phyloP scores from a whole-genome alignment of 2,797 vertebrate species.

The Siniperca undulata region DNA sequence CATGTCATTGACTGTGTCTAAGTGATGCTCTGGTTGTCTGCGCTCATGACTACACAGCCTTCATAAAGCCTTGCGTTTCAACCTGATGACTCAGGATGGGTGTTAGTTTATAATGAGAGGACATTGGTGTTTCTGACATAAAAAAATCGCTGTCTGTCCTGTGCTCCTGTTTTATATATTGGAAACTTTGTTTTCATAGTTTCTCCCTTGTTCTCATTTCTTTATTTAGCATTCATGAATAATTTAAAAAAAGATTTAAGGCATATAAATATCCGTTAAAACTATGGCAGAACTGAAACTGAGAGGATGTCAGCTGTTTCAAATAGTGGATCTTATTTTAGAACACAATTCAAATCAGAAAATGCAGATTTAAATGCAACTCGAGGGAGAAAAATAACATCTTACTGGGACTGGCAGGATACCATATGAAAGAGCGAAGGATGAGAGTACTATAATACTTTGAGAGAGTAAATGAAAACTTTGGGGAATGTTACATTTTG shows the following conservation, averaged over 20 bases:
- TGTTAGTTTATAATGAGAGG: constrained; percentile 45
- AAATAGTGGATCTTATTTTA: constrained; percentile 36
- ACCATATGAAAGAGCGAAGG: neutral
- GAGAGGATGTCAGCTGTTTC: constrained; percentile 29
- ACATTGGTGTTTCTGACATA: neutral
- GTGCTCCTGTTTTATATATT: constrained; percentile 22
- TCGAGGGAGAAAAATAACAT: neutral
- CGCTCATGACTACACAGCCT: neutral
- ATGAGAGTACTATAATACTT: neutral
- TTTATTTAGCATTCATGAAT: constrained; percentile 49
- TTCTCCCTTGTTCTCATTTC: constrained; percentile 22
- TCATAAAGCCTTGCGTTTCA: constrained; percentile 14
- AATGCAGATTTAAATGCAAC: constrained; percentile 13
- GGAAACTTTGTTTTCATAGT: neutral
- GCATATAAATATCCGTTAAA: constrained; percentile 23
- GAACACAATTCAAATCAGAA: constrained; percentile 11
- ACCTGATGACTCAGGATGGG: constrained; percentile 41
- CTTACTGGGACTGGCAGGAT: neutral
- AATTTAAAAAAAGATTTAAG: constrained; percentile 29
- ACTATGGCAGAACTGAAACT: neutral
- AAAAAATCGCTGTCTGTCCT: constrained; percentile 22
- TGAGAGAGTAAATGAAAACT: neutral
- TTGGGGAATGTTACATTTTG: constrained; percentile 15
- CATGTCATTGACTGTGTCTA: constrained; percentile 5
- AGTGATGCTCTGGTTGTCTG: constrained; percentile 22